Percentiles rank a stretch among this genome's conserved stretches.
Conservation (phyloP, 2,888 invertebrate genomes). For the Frankliniella intonsa region DNA sequence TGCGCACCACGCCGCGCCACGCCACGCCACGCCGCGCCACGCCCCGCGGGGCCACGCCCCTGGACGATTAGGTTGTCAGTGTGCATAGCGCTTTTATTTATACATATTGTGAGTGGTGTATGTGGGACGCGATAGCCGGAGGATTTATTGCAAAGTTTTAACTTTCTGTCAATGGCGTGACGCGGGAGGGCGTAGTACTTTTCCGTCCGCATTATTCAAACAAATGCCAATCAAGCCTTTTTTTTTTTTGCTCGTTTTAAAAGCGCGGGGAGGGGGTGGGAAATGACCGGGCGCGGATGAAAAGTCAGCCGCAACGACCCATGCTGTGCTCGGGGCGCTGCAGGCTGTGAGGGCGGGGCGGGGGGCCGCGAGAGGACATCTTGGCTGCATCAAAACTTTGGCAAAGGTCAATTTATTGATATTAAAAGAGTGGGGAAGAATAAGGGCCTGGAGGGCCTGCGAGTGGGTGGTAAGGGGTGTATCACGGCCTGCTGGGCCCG, state of each 20-base stretch:
- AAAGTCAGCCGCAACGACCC: no score
- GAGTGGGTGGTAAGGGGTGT: slow-evolving; percentile 25
- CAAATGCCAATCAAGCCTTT: no score
- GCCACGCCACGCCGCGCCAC: background rate
- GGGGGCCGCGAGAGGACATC: background rate
- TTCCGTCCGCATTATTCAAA: no score
- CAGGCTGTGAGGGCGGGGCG: background rate
- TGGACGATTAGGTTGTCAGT: background rate
- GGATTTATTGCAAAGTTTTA: no score
- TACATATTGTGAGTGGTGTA: background rate
- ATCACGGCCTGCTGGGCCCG: background rate
- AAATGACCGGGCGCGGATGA: no score
- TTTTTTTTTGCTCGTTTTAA: no score
- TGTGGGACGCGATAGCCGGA: no score
- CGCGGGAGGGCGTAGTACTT: no score
- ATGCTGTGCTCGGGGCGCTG: no score
- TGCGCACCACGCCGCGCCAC: background rate
- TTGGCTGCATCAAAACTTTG: slow-evolving; percentile 25
- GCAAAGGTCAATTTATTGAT: slow-evolving; percentile 27
- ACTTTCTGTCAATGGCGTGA: no score
- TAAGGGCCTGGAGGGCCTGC: background rate
- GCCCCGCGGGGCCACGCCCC: slow-evolving; percentile 3
- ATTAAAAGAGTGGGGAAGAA: background rate
- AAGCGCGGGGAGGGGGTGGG: no score
- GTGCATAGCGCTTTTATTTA: slow-evolving; percentile 12